Percentiles rank a stretch among this genome's conserved stretches.
These are phyloP conservation scores for Oligia latruncula DNA, from an alignment of 2,888 invertebrate species.

Conservation along the genomic window DNA sequence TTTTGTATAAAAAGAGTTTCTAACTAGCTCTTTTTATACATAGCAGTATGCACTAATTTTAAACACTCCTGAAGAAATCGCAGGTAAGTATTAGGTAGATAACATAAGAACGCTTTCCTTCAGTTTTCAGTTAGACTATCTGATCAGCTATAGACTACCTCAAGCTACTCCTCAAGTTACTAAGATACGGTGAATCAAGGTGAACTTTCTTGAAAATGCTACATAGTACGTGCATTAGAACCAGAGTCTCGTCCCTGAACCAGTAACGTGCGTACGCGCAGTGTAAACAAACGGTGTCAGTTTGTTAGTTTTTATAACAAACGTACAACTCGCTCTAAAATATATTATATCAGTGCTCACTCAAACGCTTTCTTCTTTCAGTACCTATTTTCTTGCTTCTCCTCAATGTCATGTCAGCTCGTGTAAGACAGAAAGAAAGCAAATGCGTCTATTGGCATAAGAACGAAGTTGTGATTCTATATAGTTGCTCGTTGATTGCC, in stretches of 20 bases:
- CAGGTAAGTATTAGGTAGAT: background rate
- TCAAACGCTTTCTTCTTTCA: constrained; percentile 36
- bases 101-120: background rate
- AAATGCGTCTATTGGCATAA: too few relatives aligned
- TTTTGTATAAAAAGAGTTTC: background rate
- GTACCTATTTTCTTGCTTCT: constrained; percentile 1
- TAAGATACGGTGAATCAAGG: background rate
- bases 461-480: background rate
- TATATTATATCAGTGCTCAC: constrained; percentile 30
- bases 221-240: constrained; percentile 2
- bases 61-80: background rate
- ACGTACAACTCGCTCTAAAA: constrained; percentile 29
- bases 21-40: too few relatives aligned
- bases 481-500: background rate
- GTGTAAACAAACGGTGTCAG: constrained; percentile 46
- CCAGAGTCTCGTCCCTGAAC: constrained; percentile 45
- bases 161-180: background rate
- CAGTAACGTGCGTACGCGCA: constrained; percentile 52
- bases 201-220: constrained; percentile 6
- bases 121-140: background rate
- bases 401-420: constrained; percentile 2
- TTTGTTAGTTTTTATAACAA: constrained; percentile 41
- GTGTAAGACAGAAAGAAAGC: background rate
- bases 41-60: background rate
- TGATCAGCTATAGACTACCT: too few relatives aligned